Evolutionary conservation across 2,888 invertebrate genomes (phyloP), one percentile per base, ranked within the genome.

Genomic region (Amiota communis): DNA sequence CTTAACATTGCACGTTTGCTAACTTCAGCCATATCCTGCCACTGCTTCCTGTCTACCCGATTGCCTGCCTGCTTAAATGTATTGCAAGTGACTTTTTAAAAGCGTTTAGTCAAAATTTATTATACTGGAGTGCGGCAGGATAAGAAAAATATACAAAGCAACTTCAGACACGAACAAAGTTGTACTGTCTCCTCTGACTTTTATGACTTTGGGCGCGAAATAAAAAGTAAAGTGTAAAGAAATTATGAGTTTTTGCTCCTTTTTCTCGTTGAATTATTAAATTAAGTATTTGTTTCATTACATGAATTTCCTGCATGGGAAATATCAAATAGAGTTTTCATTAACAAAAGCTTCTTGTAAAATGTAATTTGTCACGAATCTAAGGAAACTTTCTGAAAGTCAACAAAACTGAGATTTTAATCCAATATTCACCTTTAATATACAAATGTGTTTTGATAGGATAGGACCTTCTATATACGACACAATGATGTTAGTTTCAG

Each of bases 21-120:
- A 23, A n/a, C 20, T 68, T 23, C 53, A 51, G 67, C 47, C 23
- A 9, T 51, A 8, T 23, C 17, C 67, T 2, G 36, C 13, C 20
- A 20, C n/a, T 53, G 67, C 53, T 68, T n/a, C 23, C 17, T 63
- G 63, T n/a, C 36, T 59, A 2, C n/a, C n/a, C 10, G 12, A 1
- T 12, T 51, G 4, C 53, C 53, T 59, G 59, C 20, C 20, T 20
- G 59, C 17, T 20, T 59, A 68, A 63, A 46, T 23, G n/a, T 68
- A 81, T 80, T 77, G 75, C 72, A 72, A 68, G 75, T 70, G 77
- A 79, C 78, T 77, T 73, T 72, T 77, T 78, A 79, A 82, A 79
- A 82, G 83, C 84, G 76, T 84, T 85, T 82, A 82, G 83, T 81
- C 81, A 64, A 78, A 75, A 77, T 79, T 76, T 82, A 84, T 81